phyloP scores from a whole-genome alignment of 2,888 invertebrate genomes.

The Athalia rosae region DNA sequence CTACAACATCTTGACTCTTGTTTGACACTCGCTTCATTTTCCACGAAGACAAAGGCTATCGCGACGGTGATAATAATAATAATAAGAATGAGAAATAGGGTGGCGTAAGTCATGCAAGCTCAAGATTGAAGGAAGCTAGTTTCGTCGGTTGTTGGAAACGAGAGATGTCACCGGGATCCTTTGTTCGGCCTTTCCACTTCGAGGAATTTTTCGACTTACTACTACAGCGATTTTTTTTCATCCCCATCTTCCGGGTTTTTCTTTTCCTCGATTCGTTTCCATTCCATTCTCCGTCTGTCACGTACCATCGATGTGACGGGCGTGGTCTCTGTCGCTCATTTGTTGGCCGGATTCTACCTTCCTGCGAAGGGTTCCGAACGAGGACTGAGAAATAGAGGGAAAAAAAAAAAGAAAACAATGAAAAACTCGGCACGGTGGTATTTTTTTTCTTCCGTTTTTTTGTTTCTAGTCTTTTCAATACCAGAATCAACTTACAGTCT shows the following conservation, averaged over 20 bases:
- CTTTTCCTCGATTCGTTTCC: constrained; percentile 27
- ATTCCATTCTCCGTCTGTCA: constrained; percentile 26
- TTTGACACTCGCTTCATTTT: too few relatives aligned
- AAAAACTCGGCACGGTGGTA: too few relatives aligned
- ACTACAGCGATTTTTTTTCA: constrained; percentile 9
- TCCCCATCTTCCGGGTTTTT: constrained; percentile 1
- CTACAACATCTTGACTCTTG: too few relatives aligned
- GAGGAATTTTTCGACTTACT: constrained; percentile 31
- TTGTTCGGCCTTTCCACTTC: constrained; percentile 24
- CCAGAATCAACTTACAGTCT: too few relatives aligned
- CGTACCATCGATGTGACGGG: constrained; percentile 33
- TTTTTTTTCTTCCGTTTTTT: not conserved
- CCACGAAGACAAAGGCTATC: not conserved
- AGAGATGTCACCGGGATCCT: constrained; percentile 27
- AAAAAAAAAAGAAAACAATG: too few relatives aligned
- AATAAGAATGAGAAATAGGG: not conserved
- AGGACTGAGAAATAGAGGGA: not conserved
- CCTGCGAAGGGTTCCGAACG: not conserved
- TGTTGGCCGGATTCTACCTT: not conserved
- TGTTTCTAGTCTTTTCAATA: not conserved
- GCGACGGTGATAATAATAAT: not conserved
- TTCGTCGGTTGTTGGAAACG: constrained; percentile 10
- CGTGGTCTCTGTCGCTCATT: constrained; percentile 30
- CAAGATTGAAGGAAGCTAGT: constrained; percentile 20
- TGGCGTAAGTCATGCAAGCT: constrained; percentile 7